These are phyloP conservation scores for Blennius ocellaris DNA, from an alignment of 2,113 vertebrate genomes.

Conservation along the genomic window DNA sequence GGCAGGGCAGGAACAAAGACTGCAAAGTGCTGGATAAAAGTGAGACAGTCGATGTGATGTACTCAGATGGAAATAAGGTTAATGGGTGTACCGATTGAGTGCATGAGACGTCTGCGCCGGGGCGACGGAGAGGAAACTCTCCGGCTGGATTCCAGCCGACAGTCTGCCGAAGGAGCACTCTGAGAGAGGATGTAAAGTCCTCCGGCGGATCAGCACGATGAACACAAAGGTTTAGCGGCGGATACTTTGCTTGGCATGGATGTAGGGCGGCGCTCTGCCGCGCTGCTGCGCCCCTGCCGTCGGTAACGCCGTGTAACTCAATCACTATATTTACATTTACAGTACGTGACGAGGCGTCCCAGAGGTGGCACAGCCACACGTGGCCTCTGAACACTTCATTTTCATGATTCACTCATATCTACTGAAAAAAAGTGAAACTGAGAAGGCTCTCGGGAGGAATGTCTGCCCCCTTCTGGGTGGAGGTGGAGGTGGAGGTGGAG, in stretches of 20 bases:
- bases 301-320: conserved; percentile 45
- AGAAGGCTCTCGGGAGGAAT: background rate
- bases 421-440: background rate
- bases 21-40: background rate
- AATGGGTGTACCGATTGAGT: conserved; percentile 28
- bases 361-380: background rate
- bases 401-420: background rate
- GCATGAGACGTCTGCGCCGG: conserved; percentile 14
- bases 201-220: conserved; percentile 31
- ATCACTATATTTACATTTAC: conserved; percentile 40
- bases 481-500: background rate
- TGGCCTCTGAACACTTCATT: background rate
- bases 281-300: conserved; percentile 1
- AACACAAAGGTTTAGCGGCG: conserved; percentile 47
- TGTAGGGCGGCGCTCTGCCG: conserved; percentile 11
- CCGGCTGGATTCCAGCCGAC: conserved; percentile 23
- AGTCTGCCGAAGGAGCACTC: background rate
- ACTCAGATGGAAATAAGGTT: conserved; percentile 53
- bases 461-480: background rate
- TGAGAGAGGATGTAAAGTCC: background rate
- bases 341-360: conserved; percentile 18
- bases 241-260: conserved; percentile 34
- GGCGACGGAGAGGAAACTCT: conserved; percentile 6
- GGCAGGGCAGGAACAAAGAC: background rate
- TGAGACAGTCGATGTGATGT: conserved; percentile 5